A percentile compares a stretch with the other conserved stretches of the same genome.
Conservation (phyloP, 2,797 vertebrate species). For the Distichodus sexfasciatus region DNA sequence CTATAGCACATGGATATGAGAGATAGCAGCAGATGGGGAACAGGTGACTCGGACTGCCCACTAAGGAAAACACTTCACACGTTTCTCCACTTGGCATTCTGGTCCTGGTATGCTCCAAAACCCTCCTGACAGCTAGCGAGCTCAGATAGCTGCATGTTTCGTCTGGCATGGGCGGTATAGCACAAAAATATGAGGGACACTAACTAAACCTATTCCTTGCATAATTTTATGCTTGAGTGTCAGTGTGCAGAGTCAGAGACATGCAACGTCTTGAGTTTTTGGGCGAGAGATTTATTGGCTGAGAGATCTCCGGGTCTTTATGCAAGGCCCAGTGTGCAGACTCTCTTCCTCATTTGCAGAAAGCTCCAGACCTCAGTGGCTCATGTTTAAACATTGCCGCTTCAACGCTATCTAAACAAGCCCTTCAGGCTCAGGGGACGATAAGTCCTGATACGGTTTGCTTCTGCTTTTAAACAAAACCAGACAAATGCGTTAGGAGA, state of each 20-base stretch:
- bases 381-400: conserved; percentile 54
- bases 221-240: conserved; percentile 12
- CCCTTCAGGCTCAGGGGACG: conserved; percentile 44
- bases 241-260: background rate
- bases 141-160: no score
- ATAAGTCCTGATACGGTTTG: conserved; percentile 41
- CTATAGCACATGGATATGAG: conserved; percentile 20
- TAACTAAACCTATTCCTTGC: conserved; percentile 4
- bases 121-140: no score
- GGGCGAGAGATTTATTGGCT: conserved; percentile 36
- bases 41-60: conserved; percentile 33
- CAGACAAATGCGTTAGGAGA: conserved; percentile 34
- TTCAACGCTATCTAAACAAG: conserved; percentile 51
- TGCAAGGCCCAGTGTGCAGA: conserved; percentile 11
- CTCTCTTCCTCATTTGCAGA: conserved; percentile 44
- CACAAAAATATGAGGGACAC: no score
- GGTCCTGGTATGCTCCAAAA: background rate
- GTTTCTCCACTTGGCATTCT: conserved; percentile 30
- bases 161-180: no score
- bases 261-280: background rate
- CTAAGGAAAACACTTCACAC: conserved; percentile 30
- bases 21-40: conserved; percentile 37
- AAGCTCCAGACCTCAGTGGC: conserved; percentile 30
- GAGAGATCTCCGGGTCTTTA: conserved; percentile 19
- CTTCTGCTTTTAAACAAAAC: conserved; percentile 46